Base-by-base conservation (phyloP, 2,888 invertebrate species). In the Phyllotreta striolata region DNA sequence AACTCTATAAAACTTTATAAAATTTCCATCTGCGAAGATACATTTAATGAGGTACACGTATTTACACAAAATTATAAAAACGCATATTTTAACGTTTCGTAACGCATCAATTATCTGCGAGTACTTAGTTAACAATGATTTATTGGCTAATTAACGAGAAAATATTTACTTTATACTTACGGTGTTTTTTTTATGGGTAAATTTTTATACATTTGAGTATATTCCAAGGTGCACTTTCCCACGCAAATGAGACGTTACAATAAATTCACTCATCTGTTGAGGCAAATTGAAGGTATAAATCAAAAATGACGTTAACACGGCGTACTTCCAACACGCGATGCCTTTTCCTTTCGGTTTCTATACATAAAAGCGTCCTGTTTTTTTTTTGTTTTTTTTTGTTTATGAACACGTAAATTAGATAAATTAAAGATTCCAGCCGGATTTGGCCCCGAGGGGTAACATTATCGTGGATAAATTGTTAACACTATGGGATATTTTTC, bases 251-350 rank as follows among this genome's bases (percentile, higher is more conserved):
- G 35, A 38, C 47, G 51, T 14, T 55, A 56, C 51, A 56, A 60
- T 60, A 55, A 60, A 64, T 64, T 56, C 54, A 43, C 44, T 60
- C 14, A 34, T 64, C 49, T 43, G 64, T 55, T 43, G 58, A 51
- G 40, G 60, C 43, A 60, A 60, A 56, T 49, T 43, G 44, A 60
- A 46, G 35, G 13, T 41, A 58, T 64, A 64, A 64, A 64, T 64
- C 56, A 64, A 60, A 60, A 47, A 64, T 60, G 64, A 64, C 64
- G 52, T 56, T n/a, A 56, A 64, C 60, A 64, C 38, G 60, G 60
- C 52, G 60, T 60, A 56, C 60, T 64, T 55, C 56, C 55, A 56
- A 55, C 64, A 64, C 60, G 64, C 64, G 51, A 64, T 64, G 49
- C 34, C 7, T 51, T 39, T 13, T 49, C 34, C 2, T 4, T 10